Percentiles rank a stretch among this genome's conserved stretches.
Evolutionary conservation across 2,888 invertebrate genomes (phyloP).

Genomic region (Heliconius charithonia): DNA sequence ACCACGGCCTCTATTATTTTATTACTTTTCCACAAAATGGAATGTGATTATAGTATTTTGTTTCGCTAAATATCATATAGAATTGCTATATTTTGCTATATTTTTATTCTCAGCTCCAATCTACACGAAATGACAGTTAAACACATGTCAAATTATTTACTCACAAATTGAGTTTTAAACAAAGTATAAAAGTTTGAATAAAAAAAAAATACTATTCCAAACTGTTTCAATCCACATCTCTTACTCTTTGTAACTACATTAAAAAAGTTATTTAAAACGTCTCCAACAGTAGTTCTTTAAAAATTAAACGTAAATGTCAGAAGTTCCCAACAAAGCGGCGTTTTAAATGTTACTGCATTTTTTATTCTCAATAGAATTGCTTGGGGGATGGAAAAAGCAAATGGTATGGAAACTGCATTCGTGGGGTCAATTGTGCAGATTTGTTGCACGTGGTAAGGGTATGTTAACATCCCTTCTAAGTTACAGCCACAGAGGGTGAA

Average conservation of each 20-base stretch:
- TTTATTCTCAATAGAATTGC: slow-evolving; percentile 41
- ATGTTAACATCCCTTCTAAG: slow-evolving; percentile 50
- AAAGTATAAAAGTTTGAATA: background rate
- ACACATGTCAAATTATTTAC: background rate
- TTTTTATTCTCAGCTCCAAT: no score
- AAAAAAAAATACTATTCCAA: background rate
- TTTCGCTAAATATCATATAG: background rate
- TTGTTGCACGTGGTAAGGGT: slow-evolving; percentile 49
- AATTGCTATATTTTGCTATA: no score
- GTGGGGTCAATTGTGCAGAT: slow-evolving; percentile 51
- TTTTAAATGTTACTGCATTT: slow-evolving; percentile 31
- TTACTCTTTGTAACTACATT: slow-evolving; percentile 8
- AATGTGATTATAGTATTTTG: background rate
- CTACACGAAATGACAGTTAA: no score
- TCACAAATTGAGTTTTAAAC: background rate
- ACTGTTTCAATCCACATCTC: slow-evolving; percentile 15
- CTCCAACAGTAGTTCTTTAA: slow-evolving; percentile 32
- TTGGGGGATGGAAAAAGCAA: slow-evolving; percentile 45
- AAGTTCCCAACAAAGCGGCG: slow-evolving; percentile 34
- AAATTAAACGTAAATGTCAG: slow-evolving; percentile 32
- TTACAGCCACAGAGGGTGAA: slow-evolving; percentile 29
- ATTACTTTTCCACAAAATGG: no score
- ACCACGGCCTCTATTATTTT: no score
- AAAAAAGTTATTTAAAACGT: slow-evolving; percentile 33
- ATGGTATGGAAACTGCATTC: slow-evolving; percentile 42